Base-by-base conservation (phyloP, 2,888 invertebrate genomes). In the Diarsia dahlii region DNA sequence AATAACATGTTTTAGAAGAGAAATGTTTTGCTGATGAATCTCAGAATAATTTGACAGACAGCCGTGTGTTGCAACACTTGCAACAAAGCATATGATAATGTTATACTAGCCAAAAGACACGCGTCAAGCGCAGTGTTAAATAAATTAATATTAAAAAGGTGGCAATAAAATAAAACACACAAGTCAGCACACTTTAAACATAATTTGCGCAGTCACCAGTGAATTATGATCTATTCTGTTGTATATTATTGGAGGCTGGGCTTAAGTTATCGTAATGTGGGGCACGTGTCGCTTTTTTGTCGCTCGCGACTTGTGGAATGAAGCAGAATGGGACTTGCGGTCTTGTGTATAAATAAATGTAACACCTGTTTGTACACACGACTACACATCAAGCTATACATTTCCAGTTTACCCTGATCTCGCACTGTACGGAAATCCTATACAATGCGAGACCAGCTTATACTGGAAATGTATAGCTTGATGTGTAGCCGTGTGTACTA, bases 221-320 rank as follows among this genome's bases (percentile, higher is more conserved):
- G 84, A 85, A 71, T 84, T 85, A 84, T 86, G 74, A 84, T 85
- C 78, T 75, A 86, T 77, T 79, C 74, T 75, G 77, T 78, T 71
- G 72, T 81, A 84, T 84, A 85, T 81, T 84, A 81, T 81, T 84
- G 69, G 63, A 73, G 73, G 71, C 64, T 77, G 71, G 63, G 46
- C 75, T 79, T 79, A 86, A 85, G 77, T 76, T 84, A 86, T 86
- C 77, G 68, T 82, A 82, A 85, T 85, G 78, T 85, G 75, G 79
- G 74, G 86, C 86, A 85, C 85, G 86, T 81, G 85, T 84, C 74
- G 54, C 65, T 84, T 85, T 85, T 85, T 85, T 86, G 79, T 76
- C 64, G 81, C 72, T 82, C 74, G 34, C 76, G 78, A 76, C 80
- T 84, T 71, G 79, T 72, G 78, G 81, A 84, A 84, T 83, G 84